Evolutionary conservation across 1,140 invertebrate species (phyloP).

Genomic region (Sitobion miscanthi): DNA sequence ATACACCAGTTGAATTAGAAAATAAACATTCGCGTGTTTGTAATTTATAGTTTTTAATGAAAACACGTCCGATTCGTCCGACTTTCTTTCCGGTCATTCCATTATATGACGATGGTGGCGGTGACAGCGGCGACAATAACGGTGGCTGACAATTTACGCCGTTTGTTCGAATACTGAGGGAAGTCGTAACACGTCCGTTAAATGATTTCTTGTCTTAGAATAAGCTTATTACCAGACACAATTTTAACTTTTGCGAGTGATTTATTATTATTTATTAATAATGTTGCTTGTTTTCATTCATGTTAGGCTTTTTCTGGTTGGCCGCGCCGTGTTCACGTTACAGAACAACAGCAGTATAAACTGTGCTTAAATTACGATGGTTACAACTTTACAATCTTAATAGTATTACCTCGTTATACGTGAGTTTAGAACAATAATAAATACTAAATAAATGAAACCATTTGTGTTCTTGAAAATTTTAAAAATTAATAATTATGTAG

Average conservation of each 20-base stretch:
- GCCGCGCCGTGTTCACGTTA: background rate
- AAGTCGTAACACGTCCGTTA: background rate
- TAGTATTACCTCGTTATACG: background rate
- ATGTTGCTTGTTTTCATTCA: background rate
- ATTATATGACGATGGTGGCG: background rate
- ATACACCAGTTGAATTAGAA: background rate
- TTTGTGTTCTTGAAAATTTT: background rate
- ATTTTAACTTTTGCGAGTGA: background rate
- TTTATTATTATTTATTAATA: background rate
- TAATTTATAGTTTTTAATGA: slow-evolving; percentile 25
- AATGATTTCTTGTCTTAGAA: background rate
- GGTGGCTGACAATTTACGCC: background rate
- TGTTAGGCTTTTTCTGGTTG: background rate
- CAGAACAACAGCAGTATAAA: background rate
- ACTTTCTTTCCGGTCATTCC: background rate
- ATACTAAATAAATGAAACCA: background rate
- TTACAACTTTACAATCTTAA: background rate
- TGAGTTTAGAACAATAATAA: background rate
- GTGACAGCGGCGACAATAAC: background rate
- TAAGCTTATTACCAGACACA: background rate
- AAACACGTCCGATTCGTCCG: background rate
- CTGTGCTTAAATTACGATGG: background rate
- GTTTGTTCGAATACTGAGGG: background rate
- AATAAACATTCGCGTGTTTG: background rate
- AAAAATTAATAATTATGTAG: background rate